Base-by-base conservation (phyloP, 2,797 vertebrate genomes). In the Tinamus major region DNA sequence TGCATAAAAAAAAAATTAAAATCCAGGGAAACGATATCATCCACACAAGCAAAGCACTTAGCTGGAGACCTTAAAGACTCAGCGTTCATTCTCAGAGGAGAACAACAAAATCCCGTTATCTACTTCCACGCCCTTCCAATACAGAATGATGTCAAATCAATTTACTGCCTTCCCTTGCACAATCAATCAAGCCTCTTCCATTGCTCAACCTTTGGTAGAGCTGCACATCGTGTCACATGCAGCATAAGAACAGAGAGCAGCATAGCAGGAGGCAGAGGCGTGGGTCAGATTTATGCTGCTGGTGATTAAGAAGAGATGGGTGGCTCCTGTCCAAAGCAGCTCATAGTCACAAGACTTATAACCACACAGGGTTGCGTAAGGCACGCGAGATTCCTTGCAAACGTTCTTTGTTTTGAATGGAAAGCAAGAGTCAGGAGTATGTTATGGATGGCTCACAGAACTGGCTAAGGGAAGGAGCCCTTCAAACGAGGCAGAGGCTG, bases 301-400 rank as follows among this genome's bases (percentile, higher is more conserved):
- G 62, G 62, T 94, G 79, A 93, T 90, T 80, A 95, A 85, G 13
- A 87, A 39, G 89, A 85, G 94, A 96, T 91, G 90, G 68, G 86
- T 94, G 92, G 94, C 92, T 95, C 82, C 80, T 91, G 89, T 93
- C 93, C 96, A 96, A 92, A 79, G 90, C 24, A 95, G 89, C 95
- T 97, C 95, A 96, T 64, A 95, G 93, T 97, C 97, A 97, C 95
- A 97, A 96, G 96, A 96, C 92, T 88, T 23, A 77, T 65, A 96
- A 95, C 82, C 94, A 94, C 95, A 70, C 41, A 13, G 85, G 63
- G 70, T 95, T 97, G 95, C 29, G 33, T 87, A 95, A 97, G 88
- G 85, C 74, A 85, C 4, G 14, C 84, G 15, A 76, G 72, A 96
- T 49, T 93, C 61, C 86, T 87, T 93, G 89, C 85, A 94, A 94